Conservation (phyloP, 2,113 vertebrate genomes). For the Pterocles gutturalis region DNA sequence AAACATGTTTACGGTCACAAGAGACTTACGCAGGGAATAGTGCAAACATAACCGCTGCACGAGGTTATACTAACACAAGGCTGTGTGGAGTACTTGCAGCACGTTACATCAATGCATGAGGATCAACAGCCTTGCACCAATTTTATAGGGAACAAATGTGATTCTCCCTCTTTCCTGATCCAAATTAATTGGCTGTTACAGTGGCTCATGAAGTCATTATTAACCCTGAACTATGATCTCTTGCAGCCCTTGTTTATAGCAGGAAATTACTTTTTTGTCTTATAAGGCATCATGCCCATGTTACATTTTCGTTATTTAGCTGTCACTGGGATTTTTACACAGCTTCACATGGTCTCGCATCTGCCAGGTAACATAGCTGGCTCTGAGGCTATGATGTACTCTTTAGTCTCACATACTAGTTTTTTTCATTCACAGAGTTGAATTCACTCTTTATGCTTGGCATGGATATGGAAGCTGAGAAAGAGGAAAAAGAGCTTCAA, state of each 20-base stretch:
- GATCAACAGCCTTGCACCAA: background rate
- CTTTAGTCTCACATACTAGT: background rate
- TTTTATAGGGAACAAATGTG: background rate
- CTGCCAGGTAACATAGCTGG: background rate
- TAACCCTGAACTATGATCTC: slow-evolving; percentile 39
- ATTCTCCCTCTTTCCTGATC: background rate
- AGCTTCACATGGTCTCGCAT: background rate
- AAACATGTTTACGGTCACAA: background rate
- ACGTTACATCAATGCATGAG: background rate
- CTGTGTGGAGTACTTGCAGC: background rate
- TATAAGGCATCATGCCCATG: background rate
- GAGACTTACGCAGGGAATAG: background rate
- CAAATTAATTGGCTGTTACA: background rate
- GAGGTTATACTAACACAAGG: slow-evolving; percentile 1
- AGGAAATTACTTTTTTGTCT: background rate
- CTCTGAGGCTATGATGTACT: background rate
- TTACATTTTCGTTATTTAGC: background rate
- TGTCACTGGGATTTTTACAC: background rate
- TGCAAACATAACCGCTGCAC: background rate
- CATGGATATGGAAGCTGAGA: background rate
- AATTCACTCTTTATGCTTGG: background rate
- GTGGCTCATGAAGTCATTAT: slow-evolving; percentile 15
- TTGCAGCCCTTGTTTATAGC: background rate
- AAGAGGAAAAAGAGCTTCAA: background rate
- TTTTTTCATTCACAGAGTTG: background rate